Evolutionary conservation across 2,888 invertebrate genomes (phyloP).

Genomic region (Eupeodes latifasciatus): DNA sequence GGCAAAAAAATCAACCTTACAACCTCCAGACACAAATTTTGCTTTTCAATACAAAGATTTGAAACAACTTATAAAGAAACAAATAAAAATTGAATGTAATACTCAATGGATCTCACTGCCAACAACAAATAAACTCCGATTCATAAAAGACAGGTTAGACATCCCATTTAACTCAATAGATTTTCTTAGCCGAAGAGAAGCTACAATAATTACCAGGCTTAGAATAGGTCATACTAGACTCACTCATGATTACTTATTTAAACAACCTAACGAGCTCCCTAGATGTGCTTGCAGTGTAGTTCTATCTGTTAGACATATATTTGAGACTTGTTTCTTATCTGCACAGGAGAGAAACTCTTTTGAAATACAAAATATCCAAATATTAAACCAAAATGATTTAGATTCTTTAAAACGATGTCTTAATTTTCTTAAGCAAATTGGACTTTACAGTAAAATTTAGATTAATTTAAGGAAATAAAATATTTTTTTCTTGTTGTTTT

Average conservation of each 20-base stretch:
- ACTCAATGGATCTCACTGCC: neutral
- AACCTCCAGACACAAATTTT: neutral
- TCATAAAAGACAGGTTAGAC: neutral
- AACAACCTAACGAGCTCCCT: neutral
- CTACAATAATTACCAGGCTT: slow-evolving; percentile 4
- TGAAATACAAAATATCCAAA: too few species aligned
- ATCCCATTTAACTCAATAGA: neutral
- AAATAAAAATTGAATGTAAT: neutral
- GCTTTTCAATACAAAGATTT: neutral
- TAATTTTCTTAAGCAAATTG: too few species aligned
- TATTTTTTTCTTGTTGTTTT: too few species aligned
- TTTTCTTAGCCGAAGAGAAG: neutral
- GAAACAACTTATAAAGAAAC: neutral
- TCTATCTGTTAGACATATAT: too few species aligned
- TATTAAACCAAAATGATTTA: too few species aligned
- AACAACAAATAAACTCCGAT: slow-evolving; percentile 1
- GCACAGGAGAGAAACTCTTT: too few species aligned
- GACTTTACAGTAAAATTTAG: too few species aligned
- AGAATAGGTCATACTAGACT: slow-evolving; percentile 16
- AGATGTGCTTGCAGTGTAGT: neutral
- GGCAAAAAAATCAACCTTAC: neutral
- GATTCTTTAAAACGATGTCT: too few species aligned
- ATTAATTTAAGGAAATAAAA: too few species aligned
- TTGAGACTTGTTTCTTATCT: too few species aligned
- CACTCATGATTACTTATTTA: slow-evolving; percentile 12